Conservation (phyloP, 2,113 vertebrate species). For the Aepyceros melampus region DNA sequence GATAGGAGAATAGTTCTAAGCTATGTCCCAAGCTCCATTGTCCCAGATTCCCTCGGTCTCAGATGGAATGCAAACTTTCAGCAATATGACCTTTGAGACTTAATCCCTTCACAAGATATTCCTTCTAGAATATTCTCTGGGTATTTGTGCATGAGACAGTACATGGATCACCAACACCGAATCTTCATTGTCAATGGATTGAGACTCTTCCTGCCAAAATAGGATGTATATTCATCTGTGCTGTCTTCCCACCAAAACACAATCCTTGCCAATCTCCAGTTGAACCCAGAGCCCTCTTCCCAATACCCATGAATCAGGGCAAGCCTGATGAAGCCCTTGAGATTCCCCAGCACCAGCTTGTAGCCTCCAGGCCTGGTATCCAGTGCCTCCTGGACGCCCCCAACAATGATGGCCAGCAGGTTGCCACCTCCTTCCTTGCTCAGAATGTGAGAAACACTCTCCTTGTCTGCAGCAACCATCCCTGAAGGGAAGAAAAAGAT, state of each 20-base stretch:
- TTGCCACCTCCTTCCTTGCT: conserved; percentile 80
- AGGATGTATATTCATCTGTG: neutral
- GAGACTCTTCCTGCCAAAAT: neutral
- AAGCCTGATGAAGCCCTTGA: conserved; percentile 93
- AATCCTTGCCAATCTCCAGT: neutral
- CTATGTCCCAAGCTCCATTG: neutral
- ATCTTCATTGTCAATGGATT: neutral
- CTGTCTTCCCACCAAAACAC: neutral
- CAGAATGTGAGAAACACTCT: conserved; percentile 76
- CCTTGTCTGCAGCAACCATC: conserved; percentile 88
- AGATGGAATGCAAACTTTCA: neutral
- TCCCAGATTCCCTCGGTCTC: neutral
- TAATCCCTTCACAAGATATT: neutral
- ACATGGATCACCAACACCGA: neutral
- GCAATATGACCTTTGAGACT: neutral
- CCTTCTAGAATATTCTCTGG: neutral
- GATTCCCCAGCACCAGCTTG: conserved; percentile 85
- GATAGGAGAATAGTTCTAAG: neutral
- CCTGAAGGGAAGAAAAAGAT: conserved; percentile 77
- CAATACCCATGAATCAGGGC: conserved; percentile 89
- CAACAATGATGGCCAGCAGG: conserved; percentile 84
- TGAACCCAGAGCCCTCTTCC: neutral
- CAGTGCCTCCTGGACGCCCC: conserved; percentile 90
- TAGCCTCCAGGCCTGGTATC: conserved; percentile 88
- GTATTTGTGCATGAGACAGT: neutral